Conservation (phyloP, 2,113 vertebrate genomes). For the Myocastor coypus region DNA sequence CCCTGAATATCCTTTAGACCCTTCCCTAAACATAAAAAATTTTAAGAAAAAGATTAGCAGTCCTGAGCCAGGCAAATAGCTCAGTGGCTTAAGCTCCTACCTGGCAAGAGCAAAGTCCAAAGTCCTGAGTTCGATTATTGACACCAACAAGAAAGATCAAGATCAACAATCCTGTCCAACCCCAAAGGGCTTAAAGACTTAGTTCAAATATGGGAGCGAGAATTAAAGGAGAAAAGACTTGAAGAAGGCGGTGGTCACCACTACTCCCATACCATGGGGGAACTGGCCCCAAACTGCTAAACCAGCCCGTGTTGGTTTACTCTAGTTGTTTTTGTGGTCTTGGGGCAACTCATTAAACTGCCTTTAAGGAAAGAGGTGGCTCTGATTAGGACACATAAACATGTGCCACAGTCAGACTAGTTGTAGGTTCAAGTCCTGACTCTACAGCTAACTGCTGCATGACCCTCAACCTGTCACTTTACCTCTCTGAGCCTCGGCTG, state of each 20-base stretch:
- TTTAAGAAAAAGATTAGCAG: no score
- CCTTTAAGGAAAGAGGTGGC: not conserved
- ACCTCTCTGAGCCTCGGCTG: not conserved
- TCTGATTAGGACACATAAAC: not conserved
- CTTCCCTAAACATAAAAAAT: no score
- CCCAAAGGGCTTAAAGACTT: not conserved
- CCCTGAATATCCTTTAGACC: no score
- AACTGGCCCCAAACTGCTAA: rapidly evolving
- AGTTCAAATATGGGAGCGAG: not conserved
- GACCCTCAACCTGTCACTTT: not conserved
- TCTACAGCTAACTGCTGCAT: not conserved
- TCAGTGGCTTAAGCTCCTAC: no score
- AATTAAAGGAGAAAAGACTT: not conserved
- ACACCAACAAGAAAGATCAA: no score
- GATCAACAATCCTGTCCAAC: not conserved
- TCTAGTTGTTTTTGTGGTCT: not conserved
- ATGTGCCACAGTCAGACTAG: not conserved
- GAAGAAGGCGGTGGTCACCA: not conserved
- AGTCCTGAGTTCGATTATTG: no score
- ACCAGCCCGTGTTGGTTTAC: rapidly evolving
- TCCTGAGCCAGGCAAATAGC: no score
- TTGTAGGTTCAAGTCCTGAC: not conserved
- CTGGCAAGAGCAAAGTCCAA: no score
- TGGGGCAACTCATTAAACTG: not conserved
- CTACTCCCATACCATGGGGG: no score